phyloP scores from a whole-genome alignment of 2,113 vertebrate genomes.

The Psettodes erumei region DNA sequence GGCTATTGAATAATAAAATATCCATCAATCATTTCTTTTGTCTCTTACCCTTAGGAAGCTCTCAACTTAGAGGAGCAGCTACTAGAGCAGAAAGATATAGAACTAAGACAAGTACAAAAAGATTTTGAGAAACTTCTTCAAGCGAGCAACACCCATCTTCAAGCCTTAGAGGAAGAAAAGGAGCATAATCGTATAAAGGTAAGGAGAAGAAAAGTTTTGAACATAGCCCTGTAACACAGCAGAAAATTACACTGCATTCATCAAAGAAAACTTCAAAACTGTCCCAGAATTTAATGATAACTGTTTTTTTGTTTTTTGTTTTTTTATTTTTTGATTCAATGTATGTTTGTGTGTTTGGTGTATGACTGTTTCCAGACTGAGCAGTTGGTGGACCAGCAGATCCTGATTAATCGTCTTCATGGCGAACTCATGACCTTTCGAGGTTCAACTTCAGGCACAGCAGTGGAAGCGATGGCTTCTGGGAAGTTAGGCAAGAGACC shows the following conservation, averaged over 20 bases:
- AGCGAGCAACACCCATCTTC: slow-evolving; percentile 77
- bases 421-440: slow-evolving; percentile 76
- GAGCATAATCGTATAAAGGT: slow-evolving; percentile 86
- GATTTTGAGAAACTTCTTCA: slow-evolving; percentile 79
- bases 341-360: background rate
- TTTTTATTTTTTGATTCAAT: background rate
- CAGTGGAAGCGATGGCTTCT: slow-evolving; percentile 57
- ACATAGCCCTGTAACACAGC: background rate
- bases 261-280: background rate
- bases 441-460: slow-evolving; percentile 1
- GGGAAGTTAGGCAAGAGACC: slow-evolving; percentile 74
- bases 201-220: slow-evolving; percentile 7
- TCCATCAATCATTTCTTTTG: background rate
- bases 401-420: slow-evolving; percentile 85
- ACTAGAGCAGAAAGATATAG: slow-evolving; percentile 82
- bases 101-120: slow-evolving; percentile 80
- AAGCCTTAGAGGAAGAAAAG: slow-evolving; percentile 81
- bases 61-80: slow-evolving; percentile 80
- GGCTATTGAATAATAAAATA: background rate
- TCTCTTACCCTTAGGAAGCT: slow-evolving; percentile 78
- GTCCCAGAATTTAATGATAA: background rate
- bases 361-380: slow-evolving; percentile 82
- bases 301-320: background rate
- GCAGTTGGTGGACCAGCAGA: slow-evolving; percentile 90
- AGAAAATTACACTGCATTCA: background rate